Evolutionary conservation across 2,888 invertebrate species (phyloP).

Genomic region (Rhamnusium bicolor): DNA sequence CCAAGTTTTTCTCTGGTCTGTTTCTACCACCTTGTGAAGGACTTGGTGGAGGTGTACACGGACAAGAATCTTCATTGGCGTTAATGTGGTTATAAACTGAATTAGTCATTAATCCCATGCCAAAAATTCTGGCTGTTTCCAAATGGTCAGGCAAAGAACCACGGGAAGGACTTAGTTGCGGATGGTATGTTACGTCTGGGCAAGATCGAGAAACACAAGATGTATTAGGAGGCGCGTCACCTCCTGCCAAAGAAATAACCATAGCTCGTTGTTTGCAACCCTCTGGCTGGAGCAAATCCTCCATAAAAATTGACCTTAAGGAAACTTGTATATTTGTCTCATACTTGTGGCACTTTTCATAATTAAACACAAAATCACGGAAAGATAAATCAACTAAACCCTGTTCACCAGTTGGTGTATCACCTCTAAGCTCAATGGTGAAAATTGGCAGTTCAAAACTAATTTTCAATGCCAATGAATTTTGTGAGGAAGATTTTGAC

Average conservation of each 20-base stretch:
- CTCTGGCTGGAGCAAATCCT: constrained; percentile 86
- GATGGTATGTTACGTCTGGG: constrained; percentile 77
- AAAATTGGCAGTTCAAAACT: constrained; percentile 83
- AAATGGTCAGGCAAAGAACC: constrained; percentile 78
- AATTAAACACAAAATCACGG: constrained; percentile 85
- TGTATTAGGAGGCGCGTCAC: constrained; percentile 67
- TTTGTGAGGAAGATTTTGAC: constrained; percentile 31
- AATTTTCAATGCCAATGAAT: constrained; percentile 66
- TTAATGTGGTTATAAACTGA: constrained; percentile 13
- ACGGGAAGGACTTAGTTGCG: constrained; percentile 59
- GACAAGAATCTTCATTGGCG: constrained; percentile 46
- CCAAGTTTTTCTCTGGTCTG: constrained; percentile 79
- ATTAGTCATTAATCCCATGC: constrained; percentile 48
- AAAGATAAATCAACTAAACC: constrained; percentile 90
- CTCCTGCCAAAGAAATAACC: constrained; percentile 77
- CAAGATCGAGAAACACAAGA: constrained; percentile 85
- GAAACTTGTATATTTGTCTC: constrained; percentile 86
- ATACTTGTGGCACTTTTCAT: constrained; percentile 78
- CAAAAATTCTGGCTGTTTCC: constrained; percentile 73
- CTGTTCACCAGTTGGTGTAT: constrained; percentile 79
- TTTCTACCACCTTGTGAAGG: constrained; percentile 73
- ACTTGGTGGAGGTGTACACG: constrained; percentile 76
- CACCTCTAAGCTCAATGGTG: constrained; percentile 84
- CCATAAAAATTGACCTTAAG: constrained; percentile 90
- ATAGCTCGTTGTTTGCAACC: constrained; percentile 84